Conservation (phyloP, 2,888 invertebrate species). For the Cheilosia scutellata region DNA sequence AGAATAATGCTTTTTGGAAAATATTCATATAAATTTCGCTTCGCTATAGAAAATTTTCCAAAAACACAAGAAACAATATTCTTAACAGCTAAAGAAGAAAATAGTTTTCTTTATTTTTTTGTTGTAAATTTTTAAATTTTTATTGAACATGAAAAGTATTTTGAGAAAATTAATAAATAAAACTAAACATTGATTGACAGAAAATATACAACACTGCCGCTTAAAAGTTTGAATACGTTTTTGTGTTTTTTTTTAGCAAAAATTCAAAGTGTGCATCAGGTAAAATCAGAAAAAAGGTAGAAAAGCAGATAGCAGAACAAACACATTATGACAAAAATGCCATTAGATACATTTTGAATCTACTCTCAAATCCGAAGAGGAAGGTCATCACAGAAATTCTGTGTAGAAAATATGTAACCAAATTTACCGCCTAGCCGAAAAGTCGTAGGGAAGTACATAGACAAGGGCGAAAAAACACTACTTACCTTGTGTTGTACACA, state of each 20-base stretch:
- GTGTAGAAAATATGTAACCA: background rate
- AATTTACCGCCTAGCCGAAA: background rate
- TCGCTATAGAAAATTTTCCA: constrained; percentile 17
- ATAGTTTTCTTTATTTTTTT: background rate
- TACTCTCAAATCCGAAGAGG: no score
- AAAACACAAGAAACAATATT: constrained; percentile 1
- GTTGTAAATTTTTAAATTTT: constrained; percentile 5
- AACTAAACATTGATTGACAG: constrained; percentile 22
- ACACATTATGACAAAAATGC: no score
- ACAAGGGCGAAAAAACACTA: background rate
- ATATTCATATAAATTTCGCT: background rate
- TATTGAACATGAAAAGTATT: constrained; percentile 26
- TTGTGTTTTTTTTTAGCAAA: background rate
- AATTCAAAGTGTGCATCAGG: background rate
- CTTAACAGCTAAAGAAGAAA: constrained; percentile 43
- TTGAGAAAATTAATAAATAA: constrained; percentile 15
- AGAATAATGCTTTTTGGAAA: constrained; percentile 21
- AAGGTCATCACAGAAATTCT: no score
- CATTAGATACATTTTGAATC: no score
- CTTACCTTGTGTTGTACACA: background rate
- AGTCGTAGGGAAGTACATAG: no score
- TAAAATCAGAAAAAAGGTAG: no score
- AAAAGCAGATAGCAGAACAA: no score
- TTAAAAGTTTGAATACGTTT: constrained; percentile 21
- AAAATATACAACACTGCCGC: constrained; percentile 4